Evolutionary conservation across 2,888 invertebrate species (phyloP).

Genomic region (Dynastes tityus): DNA sequence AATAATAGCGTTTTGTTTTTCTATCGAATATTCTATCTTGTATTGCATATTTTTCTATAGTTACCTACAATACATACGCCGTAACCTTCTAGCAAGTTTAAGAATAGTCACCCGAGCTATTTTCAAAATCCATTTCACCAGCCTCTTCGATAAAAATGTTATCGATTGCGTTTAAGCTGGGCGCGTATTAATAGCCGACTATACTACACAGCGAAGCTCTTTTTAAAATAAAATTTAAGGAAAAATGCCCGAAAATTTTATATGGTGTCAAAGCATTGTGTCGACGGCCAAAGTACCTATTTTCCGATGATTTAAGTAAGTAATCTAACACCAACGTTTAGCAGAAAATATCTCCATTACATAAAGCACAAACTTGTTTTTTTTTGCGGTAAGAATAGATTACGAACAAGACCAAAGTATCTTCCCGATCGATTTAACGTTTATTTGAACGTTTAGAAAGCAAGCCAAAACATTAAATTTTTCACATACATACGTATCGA

Average conservation of each 20-base stretch:
- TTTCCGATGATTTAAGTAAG: background rate
- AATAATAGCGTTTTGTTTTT: background rate
- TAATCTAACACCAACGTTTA: background rate
- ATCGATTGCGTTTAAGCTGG: constrained; percentile 14
- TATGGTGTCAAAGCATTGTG: background rate
- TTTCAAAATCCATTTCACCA: background rate
- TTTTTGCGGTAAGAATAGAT: background rate
- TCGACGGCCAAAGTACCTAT: background rate
- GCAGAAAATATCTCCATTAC: background rate
- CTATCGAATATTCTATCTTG: background rate
- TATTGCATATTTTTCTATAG: background rate
- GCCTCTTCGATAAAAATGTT: background rate
- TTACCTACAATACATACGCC: no score
- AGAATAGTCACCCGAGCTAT: background rate
- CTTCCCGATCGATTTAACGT: background rate
- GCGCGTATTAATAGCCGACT: constrained; percentile 28
- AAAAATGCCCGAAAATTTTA: background rate
- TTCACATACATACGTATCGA: no score
- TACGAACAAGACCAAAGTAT: background rate
- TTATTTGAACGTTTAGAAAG: background rate
- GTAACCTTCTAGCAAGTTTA: background rate
- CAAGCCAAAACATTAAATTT: background rate
- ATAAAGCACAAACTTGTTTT: background rate
- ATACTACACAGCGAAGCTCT: background rate
- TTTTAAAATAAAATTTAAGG: background rate